These are phyloP conservation scores for Chrysopa pallens DNA, from an alignment of 1,140 invertebrate genomes.

Conservation along the genomic window DNA sequence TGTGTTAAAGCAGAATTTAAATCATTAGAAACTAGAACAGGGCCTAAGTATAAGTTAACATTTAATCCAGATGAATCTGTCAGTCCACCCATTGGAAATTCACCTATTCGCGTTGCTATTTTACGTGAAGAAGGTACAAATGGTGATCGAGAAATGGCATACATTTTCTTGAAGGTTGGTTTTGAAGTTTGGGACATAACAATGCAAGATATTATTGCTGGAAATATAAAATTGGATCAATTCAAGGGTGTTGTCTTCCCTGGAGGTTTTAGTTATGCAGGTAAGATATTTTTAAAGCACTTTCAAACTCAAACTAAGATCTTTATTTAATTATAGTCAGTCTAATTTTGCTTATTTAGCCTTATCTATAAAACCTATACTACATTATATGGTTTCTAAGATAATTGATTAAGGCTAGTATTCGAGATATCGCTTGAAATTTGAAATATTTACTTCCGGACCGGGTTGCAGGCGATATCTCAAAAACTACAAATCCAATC, in stretches of 20 bases:
- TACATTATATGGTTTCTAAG: too few species aligned
- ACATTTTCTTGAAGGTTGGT: constrained; percentile 75
- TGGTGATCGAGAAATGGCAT: constrained; percentile 93
- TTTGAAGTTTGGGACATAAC: constrained; percentile 88
- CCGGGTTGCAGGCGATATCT: too few species aligned
- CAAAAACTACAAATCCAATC: too few species aligned
- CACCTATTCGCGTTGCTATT: constrained; percentile 61
- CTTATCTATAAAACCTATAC: too few species aligned
- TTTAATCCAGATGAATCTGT: constrained; percentile 40
- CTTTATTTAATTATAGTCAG: too few species aligned
- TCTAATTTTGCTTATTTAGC: too few species aligned
- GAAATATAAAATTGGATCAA: constrained; percentile 47
- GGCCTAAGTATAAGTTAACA: constrained; percentile 44
- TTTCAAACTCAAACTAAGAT: not conserved
- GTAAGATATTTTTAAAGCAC: constrained; percentile 24
- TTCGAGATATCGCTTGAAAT: too few species aligned
- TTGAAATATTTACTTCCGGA: too few species aligned
- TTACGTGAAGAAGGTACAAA: constrained; percentile 94
- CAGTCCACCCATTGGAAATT: constrained; percentile 18
- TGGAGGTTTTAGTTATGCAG: constrained; percentile 94
- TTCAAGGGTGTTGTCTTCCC: constrained; percentile 89
- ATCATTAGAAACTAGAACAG: constrained; percentile 32
- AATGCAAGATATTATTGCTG: constrained; percentile 68
- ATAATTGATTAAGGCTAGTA: too few species aligned
- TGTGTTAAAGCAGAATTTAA: constrained; percentile 67